A percentile compares a stretch with the other conserved stretches of the same genome.
phyloP scores from a whole-genome alignment of 2,113 vertebrate species.

The Apaloderma vittatum region DNA sequence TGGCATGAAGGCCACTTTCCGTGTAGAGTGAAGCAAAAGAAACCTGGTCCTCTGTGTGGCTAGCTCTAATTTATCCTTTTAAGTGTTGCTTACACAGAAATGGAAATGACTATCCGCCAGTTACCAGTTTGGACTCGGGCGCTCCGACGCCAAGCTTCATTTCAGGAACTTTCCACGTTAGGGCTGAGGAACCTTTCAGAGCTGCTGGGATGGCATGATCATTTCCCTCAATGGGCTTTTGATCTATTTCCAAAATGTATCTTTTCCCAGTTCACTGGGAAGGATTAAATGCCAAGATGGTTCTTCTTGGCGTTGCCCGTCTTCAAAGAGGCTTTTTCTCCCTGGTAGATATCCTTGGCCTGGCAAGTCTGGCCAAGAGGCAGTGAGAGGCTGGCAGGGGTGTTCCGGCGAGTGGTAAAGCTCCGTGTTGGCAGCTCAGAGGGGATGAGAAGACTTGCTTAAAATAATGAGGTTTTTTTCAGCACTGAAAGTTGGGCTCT shows the following conservation, averaged over 20 bases:
- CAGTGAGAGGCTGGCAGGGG: not conserved
- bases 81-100: slow-evolving; percentile 23
- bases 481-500: not conserved
- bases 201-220: not conserved
- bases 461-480: not conserved
- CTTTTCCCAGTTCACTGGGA: not conserved
- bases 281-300: not conserved
- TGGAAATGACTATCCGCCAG: not conserved
- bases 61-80: not conserved
- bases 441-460: not conserved
- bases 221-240: not conserved
- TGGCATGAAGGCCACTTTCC: slow-evolving; percentile 45
- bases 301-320: not conserved
- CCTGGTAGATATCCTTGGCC: not conserved
- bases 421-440: not conserved
- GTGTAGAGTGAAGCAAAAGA: slow-evolving; percentile 28
- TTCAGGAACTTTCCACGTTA: not conserved
- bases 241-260: not conserved
- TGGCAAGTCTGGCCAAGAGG: not conserved
- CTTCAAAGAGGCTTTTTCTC: not conserved
- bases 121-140: not conserved
- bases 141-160: not conserved
- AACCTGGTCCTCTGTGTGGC: not conserved
- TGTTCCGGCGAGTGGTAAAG: not conserved
- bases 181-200: not conserved